Evolutionary conservation across 2,113 vertebrate genomes (phyloP), one percentile per base, ranked within the genome.

Genomic region (Salvelinus fontinalis): DNA sequence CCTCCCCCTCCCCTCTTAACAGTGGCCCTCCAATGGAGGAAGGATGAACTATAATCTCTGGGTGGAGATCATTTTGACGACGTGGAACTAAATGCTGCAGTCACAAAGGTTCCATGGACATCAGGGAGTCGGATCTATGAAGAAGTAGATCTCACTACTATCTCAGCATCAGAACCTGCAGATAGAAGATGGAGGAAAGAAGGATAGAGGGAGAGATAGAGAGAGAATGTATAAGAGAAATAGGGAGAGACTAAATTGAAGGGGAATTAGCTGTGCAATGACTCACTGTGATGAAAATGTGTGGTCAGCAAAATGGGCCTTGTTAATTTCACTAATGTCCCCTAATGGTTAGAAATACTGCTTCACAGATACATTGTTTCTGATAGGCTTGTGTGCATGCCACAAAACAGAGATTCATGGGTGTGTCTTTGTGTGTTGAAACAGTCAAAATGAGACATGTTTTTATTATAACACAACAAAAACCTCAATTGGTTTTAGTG

Each of bases 51-150:
- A 66, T 70, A 69, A 76, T 79, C 77, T 85, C 79, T 39, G 75
- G 72, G 73, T 3, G n/a, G 66, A 65, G 59, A 71, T 75, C 67
- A 83, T 79, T 91, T 92, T 93, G 72, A 71, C 81, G 78, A 79
- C 22, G 74, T 7, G 49, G 76, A 39, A 70, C 77, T 83, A 71
- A 2, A 39, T 62, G 48, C 54, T n/a, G 26, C 60, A 79, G 87
- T 67, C 75, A 67, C 31, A 20, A 73, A 65, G 73, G 73, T 72
- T 81, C 75, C 70, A 31, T 26, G 22, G 8, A 71, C 69, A 57
- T 83, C 75, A 2, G 62, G 65, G 64, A 65, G 72, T 70, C 67
- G 29, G 8, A 2, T 64, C 73, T 77, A 72, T 83, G 71, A 79
- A 76, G 73, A 54, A 1, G 39, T 24, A 3, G 22, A 9, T 22